Conservation (phyloP, 2,113 vertebrate species). For the Sapayoa aenigma region DNA sequence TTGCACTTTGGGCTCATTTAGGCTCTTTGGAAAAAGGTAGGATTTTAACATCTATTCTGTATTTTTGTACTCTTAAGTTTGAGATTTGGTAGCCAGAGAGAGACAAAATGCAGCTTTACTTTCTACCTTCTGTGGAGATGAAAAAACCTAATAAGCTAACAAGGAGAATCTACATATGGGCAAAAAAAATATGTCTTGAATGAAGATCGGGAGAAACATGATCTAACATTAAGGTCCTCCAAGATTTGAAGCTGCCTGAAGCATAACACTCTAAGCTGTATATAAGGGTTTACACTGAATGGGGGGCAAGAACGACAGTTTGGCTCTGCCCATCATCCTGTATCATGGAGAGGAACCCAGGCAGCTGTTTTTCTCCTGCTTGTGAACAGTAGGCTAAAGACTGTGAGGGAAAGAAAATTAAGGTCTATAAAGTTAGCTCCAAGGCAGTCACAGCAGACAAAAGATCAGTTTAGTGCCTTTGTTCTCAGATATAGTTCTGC, state of each 20-base stretch:
- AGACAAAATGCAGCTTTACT: slow-evolving; percentile 24
- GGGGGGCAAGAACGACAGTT: background rate
- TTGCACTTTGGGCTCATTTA: slow-evolving; percentile 5
- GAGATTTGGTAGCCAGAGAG: background rate
- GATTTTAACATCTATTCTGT: slow-evolving; percentile 3
- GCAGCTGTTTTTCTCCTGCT: background rate
- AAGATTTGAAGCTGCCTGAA: background rate
- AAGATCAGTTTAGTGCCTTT: slow-evolving; percentile 12
- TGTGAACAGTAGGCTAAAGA: background rate
- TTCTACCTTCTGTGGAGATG: background rate
- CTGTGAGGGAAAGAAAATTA: background rate
- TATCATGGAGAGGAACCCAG: background rate
- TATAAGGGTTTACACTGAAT: background rate
- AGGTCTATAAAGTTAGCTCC: background rate
- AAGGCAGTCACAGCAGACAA: background rate
- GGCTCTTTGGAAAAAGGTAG: background rate
- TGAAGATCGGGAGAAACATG: background rate
- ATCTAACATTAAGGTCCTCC: background rate
- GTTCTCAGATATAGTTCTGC: background rate
- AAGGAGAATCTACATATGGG: background rate
- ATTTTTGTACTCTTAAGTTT: slow-evolving; percentile 26
- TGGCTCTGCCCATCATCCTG: background rate
- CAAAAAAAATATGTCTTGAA: background rate
- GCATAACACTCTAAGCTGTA: background rate
- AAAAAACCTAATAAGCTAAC: background rate